Evolutionary conservation across 2,113 vertebrate species (phyloP), one percentile per base, ranked within the genome.

Genomic region (human): DNA sequence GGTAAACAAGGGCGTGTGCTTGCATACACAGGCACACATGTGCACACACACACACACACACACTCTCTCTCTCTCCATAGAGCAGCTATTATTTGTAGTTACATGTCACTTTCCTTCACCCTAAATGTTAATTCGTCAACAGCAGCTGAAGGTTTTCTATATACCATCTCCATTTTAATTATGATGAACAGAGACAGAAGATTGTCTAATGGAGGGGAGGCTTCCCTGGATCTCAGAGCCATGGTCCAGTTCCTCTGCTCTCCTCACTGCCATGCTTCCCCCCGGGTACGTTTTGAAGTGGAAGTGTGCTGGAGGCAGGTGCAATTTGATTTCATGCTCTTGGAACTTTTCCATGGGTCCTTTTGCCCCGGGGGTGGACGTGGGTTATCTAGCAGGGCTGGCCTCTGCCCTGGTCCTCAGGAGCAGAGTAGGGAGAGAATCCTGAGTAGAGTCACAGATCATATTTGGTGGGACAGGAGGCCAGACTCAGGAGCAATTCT

Each of bases 301-400:
- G 45, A 94, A 8, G 8, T 0, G 5, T 16, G 23, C 52, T 5
- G 10, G 72, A 86, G 86, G 43, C 10, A 32, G 85, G 52, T 6
- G 32, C 1, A 1, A 10, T 27, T 40, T 0, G 0, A 57, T 14
- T 50, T n/a, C 25, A 1, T 20, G 35, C 18, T 55, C 59, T 75
- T 43, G 25, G 89, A 94, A 30, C 23, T 64, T 64, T 78, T 16
- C 10, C 48, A 43, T 64, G 14, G 12, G 17, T 55, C 12, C 45
- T 48, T 89, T 45, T 83, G 78, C 70, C 45, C 6, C 3, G 2
- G 17, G 3, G 90, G 30, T n/a, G 38, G 20, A 43, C 5, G 55
- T 64, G 20, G 70, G 27, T 45, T 48, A 27, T 73, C 32, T 17
- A 40, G 52, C 20, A 43, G 55, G 22, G 16, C 57, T 95, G 59